These are phyloP conservation scores for Apostichopus japonicus DNA, from an alignment of 35 echinoderm and acorn worm genomes.

Conservation along the genomic window DNA sequence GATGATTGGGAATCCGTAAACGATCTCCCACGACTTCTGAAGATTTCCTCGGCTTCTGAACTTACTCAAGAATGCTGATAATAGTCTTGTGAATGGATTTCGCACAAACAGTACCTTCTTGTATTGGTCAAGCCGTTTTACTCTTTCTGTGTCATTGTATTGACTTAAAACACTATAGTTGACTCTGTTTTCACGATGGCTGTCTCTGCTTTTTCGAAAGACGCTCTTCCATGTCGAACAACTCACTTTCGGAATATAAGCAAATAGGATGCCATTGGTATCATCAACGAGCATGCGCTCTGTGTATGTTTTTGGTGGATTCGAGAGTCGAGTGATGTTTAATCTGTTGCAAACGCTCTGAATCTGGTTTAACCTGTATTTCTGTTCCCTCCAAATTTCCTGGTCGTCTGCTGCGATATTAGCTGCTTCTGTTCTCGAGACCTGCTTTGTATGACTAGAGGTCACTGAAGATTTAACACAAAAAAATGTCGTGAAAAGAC, in stretches of 20 bases:
- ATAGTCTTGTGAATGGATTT: slow-evolving; percentile 65
- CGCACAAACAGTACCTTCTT: slow-evolving; percentile 79
- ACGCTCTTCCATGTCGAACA: slow-evolving; percentile 79
- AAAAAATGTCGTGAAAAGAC: too few species aligned
- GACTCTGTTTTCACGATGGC: background rate
- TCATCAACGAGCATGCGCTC: slow-evolving; percentile 53
- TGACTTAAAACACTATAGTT: background rate
- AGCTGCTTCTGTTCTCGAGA: too few species aligned
- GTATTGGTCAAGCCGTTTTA: slow-evolving; percentile 54
- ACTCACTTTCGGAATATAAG: slow-evolving; percentile 75
- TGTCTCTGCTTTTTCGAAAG: background rate
- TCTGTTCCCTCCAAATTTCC: background rate
- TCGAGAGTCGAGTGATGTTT: background rate
- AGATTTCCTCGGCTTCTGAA: slow-evolving; percentile 33
- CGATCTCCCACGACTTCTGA: slow-evolving; percentile 57
- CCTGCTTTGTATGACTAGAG: too few species aligned
- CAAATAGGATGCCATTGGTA: slow-evolving; percentile 60
- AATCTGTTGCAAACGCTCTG: background rate
- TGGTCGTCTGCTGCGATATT: too few species aligned
- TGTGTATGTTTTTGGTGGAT: background rate
- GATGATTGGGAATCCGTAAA: slow-evolving; percentile 51
- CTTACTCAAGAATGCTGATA: slow-evolving; percentile 81
- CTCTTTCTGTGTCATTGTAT: slow-evolving; percentile 16
- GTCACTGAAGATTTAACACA: too few species aligned
- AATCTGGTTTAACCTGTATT: background rate